Evolutionary conservation across 2,888 invertebrate genomes (phyloP).

Genomic region (Lasiommata megera): DNA sequence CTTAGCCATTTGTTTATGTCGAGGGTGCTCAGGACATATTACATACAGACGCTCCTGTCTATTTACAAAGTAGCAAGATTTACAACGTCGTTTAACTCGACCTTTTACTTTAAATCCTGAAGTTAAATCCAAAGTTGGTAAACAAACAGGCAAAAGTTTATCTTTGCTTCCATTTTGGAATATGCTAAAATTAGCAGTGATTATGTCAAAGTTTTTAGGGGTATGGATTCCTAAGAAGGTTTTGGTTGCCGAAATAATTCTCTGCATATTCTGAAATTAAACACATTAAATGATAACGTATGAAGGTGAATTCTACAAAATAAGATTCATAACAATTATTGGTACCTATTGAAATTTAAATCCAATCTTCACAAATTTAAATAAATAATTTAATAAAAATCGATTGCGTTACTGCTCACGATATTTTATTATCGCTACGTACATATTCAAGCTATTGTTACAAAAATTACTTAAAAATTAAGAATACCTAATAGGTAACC

Average conservation of each 20-base stretch:
- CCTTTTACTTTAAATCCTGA: constrained; percentile 86
- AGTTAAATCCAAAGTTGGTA: constrained; percentile 49
- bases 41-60: constrained; percentile 86
- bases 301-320: background rate
- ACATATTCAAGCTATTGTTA: too few relatives aligned
- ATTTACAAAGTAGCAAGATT: constrained; percentile 88
- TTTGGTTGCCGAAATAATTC: constrained; percentile 50
- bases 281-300: background rate
- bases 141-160: constrained; percentile 46
- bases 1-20: constrained; percentile 92
- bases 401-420: too few relatives aligned
- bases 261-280: constrained; percentile 39
- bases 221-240: constrained; percentile 38
- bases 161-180: constrained; percentile 42
- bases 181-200: constrained; percentile 42
- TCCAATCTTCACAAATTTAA: too few relatives aligned
- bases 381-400: too few relatives aligned
- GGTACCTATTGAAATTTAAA: too few relatives aligned
- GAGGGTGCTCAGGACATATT: constrained; percentile 87
- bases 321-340: too few relatives aligned
- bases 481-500: too few relatives aligned
- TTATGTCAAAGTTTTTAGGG: constrained; percentile 34
- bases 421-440: too few relatives aligned
- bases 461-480: too few relatives aligned
- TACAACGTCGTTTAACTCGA: constrained; percentile 85